phyloP scores from a whole-genome alignment of 2,113 vertebrate species.

The Eidolon helvum region DNA sequence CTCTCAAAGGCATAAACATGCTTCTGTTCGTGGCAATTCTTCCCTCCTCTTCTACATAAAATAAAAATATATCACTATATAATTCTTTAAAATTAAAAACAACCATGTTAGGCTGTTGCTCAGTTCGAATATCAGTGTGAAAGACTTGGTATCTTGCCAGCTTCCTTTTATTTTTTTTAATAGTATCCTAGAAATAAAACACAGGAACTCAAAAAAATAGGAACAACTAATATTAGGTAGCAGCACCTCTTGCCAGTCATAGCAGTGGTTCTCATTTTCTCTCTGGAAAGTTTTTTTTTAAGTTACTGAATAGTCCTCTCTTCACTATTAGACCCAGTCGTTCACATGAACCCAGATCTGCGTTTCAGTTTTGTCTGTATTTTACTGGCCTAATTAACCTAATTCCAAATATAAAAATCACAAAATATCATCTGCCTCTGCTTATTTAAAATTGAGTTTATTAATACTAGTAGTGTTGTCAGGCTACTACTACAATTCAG shows the following conservation, averaged over 20 bases:
- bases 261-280: background rate
- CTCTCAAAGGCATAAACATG: background rate
- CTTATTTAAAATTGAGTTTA: background rate
- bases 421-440: background rate
- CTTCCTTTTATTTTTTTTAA: background rate
- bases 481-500: background rate
- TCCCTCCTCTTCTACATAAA: background rate
- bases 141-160: slow-evolving; percentile 8
- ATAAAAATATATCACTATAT: slow-evolving; percentile 12
- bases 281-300: background rate
- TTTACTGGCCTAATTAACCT: background rate
- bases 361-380: slow-evolving; percentile 21
- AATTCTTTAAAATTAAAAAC: slow-evolving; percentile 36
- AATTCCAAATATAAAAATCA: slow-evolving; percentile 7
- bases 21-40: background rate
- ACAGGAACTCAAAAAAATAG: slow-evolving; percentile 5
- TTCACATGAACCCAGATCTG: background rate
- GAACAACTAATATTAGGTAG: background rate
- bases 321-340: background rate
- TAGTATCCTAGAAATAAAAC: background rate
- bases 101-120: slow-evolving; percentile 2
- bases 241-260: background rate
- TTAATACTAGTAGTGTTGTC: background rate
- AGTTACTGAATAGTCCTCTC: background rate
- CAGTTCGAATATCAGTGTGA: background rate